Percentiles rank a stretch among this genome's conserved stretches.
Evolutionary conservation across 2,797 vertebrate genomes (phyloP).

Genomic region (Knipowitschia caucasica): DNA sequence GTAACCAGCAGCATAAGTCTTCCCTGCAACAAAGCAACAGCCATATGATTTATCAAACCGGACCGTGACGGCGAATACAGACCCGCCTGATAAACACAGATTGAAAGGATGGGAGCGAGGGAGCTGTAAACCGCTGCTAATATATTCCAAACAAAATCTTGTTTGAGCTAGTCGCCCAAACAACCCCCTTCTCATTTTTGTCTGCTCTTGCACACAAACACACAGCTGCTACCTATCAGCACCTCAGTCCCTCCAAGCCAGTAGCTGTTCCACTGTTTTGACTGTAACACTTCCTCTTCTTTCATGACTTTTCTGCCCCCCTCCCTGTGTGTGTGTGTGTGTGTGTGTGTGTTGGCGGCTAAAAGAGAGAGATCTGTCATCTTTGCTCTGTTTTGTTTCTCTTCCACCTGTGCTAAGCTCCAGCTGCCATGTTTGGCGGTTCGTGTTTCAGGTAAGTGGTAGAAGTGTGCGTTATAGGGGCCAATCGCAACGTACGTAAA

Average conservation of each 20-base stretch:
- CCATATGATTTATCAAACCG: slow-evolving; percentile 70
- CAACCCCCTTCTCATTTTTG: slow-evolving; percentile 14
- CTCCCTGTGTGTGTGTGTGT: slow-evolving; percentile 16
- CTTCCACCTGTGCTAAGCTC: slow-evolving; percentile 76
- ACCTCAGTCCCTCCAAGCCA: slow-evolving; percentile 68
- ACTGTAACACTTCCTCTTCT: slow-evolving; percentile 74
- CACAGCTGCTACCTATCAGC: slow-evolving; percentile 75
- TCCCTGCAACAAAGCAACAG: slow-evolving; percentile 41
- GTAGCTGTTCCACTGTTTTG: slow-evolving; percentile 74
- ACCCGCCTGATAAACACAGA: slow-evolving; percentile 62
- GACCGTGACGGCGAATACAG: slow-evolving; percentile 70
- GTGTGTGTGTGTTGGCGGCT: slow-evolving; percentile 21
- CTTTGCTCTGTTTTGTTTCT: slow-evolving; percentile 74
- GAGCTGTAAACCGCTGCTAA: slow-evolving; percentile 68
- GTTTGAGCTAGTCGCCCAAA: slow-evolving; percentile 56
- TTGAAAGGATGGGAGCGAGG: slow-evolving; percentile 63
- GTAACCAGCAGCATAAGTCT: slow-evolving; percentile 63
- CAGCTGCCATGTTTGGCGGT: slow-evolving; percentile 75
- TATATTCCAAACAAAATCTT: slow-evolving; percentile 72
- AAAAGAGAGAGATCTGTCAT: slow-evolving; percentile 64
- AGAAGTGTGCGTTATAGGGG: slow-evolving; percentile 40
- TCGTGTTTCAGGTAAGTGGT: slow-evolving; percentile 64
- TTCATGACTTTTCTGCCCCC: slow-evolving; percentile 67
- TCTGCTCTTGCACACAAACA: slow-evolving; percentile 36
- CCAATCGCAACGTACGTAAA: slow-evolving; percentile 49